Evolutionary conservation across 2,888 invertebrate species (phyloP), one percentile per base, ranked within the genome.

Genomic region (Himalopsyche anomala): DNA sequence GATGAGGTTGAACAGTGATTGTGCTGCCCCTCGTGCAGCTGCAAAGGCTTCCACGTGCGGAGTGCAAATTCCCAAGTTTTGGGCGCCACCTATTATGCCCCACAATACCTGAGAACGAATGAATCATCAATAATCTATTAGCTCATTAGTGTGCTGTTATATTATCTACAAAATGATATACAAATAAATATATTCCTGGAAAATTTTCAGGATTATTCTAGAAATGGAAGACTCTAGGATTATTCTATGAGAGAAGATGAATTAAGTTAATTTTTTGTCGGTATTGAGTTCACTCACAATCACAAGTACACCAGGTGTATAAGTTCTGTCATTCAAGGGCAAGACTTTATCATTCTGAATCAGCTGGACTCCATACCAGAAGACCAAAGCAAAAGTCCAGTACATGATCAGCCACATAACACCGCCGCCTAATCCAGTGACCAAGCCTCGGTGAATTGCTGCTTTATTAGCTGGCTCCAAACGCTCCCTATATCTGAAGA

Each of bases 341-440:
- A 93, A 92, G 17, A 93, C 91, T 12, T 94, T 93, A 89, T 95
- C 95, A 0, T 93, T 92, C 28, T 96, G 90, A 28, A 96, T 95
- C 9, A 97, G 92, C 84, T 94, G 92, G 0, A 96, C 94, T 0
- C 97, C 97, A 90, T 96, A 97, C 92, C 96, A 95, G 90, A 97
- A 95, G 4, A 96, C 95, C 36, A 97, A 91, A 1, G 96, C 95
- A 90, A 96, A 96, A 87, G 96, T 94, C 17, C 94, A 92, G 90
- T 96, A 97, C 8, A 96, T 95, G 55, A 96, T 94, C 38, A 96
- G 94, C 96, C 96, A 96, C 93, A 96, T 95, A 54, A 95, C 91
- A 0, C 95, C 96, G 12, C 94, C 95, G 0, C 96, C 96, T 0
- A 96, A 91, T 0, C 96, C 96, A 0, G 95, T 95, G 90, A 94